Conservation (phyloP, 2,113 vertebrate genomes). For the Mirza zaza region DNA sequence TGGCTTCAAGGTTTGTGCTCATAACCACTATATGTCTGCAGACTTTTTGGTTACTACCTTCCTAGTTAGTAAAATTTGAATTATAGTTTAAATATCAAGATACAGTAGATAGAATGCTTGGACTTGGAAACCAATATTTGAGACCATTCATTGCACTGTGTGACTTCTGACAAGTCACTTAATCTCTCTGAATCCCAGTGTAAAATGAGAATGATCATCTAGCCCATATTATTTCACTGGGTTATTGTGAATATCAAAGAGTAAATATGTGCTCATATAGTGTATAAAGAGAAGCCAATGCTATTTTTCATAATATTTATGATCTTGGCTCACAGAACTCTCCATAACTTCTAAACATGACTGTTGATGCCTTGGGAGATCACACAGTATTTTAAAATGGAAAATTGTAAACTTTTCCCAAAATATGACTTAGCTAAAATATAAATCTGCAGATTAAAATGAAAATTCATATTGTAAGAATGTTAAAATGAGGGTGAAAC, state of each 20-base stretch:
- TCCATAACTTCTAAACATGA: not conserved
- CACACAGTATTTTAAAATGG: not conserved
- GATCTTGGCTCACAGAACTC: not conserved
- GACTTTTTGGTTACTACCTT: not conserved
- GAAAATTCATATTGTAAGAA: not conserved
- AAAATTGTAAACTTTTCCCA: slow-evolving; percentile 13
- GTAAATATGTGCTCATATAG: not conserved
- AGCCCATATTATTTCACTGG: not conserved
- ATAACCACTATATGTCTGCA: not conserved
- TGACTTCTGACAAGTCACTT: not conserved
- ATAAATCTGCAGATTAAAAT: slow-evolving; percentile 8
- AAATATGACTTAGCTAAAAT: not conserved
- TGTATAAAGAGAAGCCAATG: not conserved
- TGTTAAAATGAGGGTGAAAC: not conserved
- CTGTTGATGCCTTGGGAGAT: not conserved
- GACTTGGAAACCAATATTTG: not conserved
- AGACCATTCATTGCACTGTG: not conserved
- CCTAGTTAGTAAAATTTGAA: not conserved
- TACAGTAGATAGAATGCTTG: not conserved
- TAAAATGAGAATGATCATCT: not conserved
- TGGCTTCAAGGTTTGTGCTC: not conserved
- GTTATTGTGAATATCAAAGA: not conserved
- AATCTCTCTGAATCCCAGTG: slow-evolving; percentile 13
- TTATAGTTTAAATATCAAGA: not conserved
- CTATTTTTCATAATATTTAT: not conserved